Base-by-base conservation (phyloP, 2,797 vertebrate genomes). In the Spondyliosoma cantharus region DNA sequence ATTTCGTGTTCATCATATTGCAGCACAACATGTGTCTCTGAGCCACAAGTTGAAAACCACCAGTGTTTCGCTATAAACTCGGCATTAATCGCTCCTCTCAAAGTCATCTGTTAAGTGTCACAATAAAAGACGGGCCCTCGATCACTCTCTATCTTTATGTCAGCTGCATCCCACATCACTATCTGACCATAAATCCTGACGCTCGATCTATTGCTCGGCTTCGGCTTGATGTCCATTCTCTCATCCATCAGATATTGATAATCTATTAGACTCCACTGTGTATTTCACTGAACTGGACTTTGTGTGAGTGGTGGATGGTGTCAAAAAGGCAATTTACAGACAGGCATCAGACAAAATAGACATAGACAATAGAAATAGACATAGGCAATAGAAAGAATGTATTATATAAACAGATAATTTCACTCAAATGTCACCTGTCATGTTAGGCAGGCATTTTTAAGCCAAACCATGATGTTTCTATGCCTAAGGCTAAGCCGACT, bases 241-340 rank as follows among this genome's bases (percentile, higher is more conserved):
- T 62, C 77, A 78, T 86, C 81, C 32, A 82, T 81, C 78, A 74
- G 48, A 46, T 78, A 71, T 85, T 79, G 74, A 84, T 74, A 43
- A 83, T 71, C 65, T 70, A 74, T 80, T 83, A 84, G 50, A 37
- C 65, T 61, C 60, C 64, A 17, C 64, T 20, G 43, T 68, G 65
- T 66, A 14, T 62, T 67, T 75, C 61, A 74, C 50, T 62, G 57
- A 64, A 53, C 32, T 54, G 53, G 46, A 64, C 22, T 17, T 8
- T 59, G 49, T 50, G 32, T 7, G 43, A 56, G 59, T 73, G 78
- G 81, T 74, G 58, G 67, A 70, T 61, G 27, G 45, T 70, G 50
- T 83, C 48, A 54, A 19, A 66, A 45, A 77, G 71, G 60, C 57
- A 70, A 72, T 81, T 80, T 62, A 53, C 50, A 58, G 32, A 25